A percentile compares a stretch with the other conserved stretches of the same genome.
phyloP scores from a whole-genome alignment of 35 echinoderm and acorn worm genomes.

The Hemicentrotus pulcherrimus region DNA sequence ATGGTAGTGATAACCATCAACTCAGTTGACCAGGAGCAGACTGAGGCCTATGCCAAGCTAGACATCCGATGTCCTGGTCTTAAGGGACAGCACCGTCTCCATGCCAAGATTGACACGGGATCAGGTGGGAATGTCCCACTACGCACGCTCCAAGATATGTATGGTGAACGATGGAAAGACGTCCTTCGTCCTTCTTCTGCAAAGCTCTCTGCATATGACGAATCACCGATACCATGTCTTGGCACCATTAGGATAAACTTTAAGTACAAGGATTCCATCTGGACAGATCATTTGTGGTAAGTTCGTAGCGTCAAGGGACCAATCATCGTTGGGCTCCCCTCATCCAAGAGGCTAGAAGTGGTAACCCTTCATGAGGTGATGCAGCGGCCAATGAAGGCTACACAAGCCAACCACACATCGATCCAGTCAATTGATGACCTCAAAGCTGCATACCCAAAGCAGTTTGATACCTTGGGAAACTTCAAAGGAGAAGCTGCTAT shows the following conservation, averaged over 20 bases:
- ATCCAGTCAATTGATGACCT: background rate
- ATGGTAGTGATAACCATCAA: background rate
- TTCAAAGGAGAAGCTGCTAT: background rate
- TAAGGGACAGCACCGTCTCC: background rate
- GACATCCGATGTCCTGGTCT: background rate
- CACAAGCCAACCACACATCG: too few species aligned
- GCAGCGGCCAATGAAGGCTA: too few species aligned
- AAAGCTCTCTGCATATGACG: background rate
- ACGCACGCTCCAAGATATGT: background rate
- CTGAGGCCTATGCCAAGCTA: background rate
- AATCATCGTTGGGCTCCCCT: background rate
- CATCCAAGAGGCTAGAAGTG: background rate
- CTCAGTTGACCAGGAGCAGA: background rate
- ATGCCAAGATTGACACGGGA: slow-evolving; percentile 4
- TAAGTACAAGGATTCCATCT: background rate
- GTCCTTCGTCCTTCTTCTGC: background rate
- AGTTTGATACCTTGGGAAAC: background rate
- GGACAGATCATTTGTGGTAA: background rate
- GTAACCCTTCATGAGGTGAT: background rate
- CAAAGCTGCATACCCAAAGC: background rate
- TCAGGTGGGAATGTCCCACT: background rate
- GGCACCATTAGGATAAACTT: background rate
- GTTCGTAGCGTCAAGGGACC: background rate
- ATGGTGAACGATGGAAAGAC: background rate
- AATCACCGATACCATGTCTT: background rate